Percentiles rank a stretch among this genome's conserved stretches.
These are phyloP conservation scores for Ylistrum balloti DNA, from an alignment of 1,140 invertebrate genomes.

Conservation along the genomic window DNA sequence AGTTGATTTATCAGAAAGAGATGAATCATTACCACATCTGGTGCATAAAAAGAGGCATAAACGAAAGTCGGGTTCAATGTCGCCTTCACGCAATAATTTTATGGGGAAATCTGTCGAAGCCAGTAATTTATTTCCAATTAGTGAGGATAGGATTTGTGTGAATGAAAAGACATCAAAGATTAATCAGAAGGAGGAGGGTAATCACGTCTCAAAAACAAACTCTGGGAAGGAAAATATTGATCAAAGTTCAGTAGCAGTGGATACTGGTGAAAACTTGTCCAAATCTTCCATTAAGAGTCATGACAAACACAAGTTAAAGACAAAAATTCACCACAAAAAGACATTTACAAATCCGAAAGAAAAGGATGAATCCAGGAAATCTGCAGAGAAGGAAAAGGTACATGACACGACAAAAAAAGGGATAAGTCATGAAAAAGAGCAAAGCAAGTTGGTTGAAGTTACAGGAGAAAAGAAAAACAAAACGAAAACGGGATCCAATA, in stretches of 20 bases:
- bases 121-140: neutral
- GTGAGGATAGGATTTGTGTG: neutral
- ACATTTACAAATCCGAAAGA: neutral
- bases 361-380: neutral
- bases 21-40: neutral
- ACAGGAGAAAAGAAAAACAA: neutral
- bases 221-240: slow-evolving; percentile 1
- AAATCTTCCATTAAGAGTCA: neutral
- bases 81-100: neutral
- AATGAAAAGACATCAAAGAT: neutral
- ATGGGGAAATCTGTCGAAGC: neutral
- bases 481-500: neutral
- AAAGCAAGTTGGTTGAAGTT: neutral
- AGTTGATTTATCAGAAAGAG: neutral
- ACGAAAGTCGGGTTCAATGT: neutral
- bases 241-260: neutral
- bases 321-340: neutral
- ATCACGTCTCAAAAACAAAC: neutral
- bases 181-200: neutral
- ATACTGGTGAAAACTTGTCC: neutral
- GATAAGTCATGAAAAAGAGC: neutral
- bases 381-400: neutral
- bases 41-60: slow-evolving; percentile 6
- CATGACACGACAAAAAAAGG: neutral
- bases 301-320: neutral